Evolutionary conservation across 2,113 vertebrate species (phyloP).

Genomic region (Scomber colias): DNA sequence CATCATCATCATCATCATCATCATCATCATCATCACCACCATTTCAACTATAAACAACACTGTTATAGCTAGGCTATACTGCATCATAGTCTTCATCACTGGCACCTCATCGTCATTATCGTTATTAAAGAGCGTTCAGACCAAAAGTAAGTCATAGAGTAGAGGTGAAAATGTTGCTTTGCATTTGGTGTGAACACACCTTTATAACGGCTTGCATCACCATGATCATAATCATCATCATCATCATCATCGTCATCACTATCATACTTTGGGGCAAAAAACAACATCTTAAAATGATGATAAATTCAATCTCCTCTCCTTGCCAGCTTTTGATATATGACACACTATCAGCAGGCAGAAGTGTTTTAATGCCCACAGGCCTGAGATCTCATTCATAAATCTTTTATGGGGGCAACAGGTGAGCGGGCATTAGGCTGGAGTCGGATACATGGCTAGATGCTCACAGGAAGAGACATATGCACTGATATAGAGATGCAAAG

Average conservation of each 20-base stretch:
- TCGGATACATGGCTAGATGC: not conserved
- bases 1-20: not conserved
- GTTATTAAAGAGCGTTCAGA: not conserved
- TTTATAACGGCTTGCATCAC: not conserved
- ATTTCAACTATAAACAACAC: not conserved
- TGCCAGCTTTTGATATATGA: not conserved
- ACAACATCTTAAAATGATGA: too few relatives aligned
- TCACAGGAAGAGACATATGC: not conserved
- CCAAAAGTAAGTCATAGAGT: too few relatives aligned
- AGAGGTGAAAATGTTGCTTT: too few relatives aligned
- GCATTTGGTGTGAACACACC: too few relatives aligned
- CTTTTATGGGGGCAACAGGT: slow-evolving; percentile 23
- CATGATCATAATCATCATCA: too few relatives aligned
- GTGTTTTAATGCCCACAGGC: slow-evolving; percentile 36
- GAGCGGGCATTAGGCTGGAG: not conserved
- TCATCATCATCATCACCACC: not conserved
- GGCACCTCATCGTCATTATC: not conserved
- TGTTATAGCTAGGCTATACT: not conserved
- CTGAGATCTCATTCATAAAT: slow-evolving; percentile 48
- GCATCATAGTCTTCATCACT: not conserved
- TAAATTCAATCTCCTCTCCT: not conserved
- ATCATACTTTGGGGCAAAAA: not conserved
- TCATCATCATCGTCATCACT: not conserved
- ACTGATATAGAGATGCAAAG: not conserved
- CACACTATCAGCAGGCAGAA: slow-evolving; percentile 26